A percentile compares a stretch with the other conserved stretches of the same genome.
phyloP scores from a whole-genome alignment of 1,140 invertebrate genomes.

The Drosophila lowei region DNA sequence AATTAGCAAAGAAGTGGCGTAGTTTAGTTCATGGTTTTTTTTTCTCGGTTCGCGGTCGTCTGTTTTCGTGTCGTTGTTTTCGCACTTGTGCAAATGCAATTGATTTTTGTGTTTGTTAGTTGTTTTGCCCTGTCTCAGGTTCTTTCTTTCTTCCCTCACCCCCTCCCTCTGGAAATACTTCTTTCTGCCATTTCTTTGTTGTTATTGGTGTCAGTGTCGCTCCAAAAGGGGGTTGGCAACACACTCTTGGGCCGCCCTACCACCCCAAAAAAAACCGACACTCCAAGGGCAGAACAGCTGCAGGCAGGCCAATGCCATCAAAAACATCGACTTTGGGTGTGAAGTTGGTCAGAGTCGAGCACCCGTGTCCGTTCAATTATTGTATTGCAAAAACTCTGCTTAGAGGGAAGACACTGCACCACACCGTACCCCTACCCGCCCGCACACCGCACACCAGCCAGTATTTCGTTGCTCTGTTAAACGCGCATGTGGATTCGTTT shows the following conservation, averaged over 20 bases:
- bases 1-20: too few relatives aligned
- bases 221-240: slow-evolving; percentile 4
- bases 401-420: slow-evolving; percentile 8
- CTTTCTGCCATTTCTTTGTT: slow-evolving; percentile 32
- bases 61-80: background rate
- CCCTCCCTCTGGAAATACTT: slow-evolving; percentile 37
- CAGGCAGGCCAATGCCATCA: slow-evolving; percentile 29
- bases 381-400: slow-evolving; percentile 36
- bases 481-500: slow-evolving; percentile 77
- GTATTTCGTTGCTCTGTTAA: slow-evolving; percentile 12
- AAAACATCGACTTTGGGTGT: background rate
- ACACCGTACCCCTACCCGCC: background rate
- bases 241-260: background rate
- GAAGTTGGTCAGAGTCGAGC: background rate
- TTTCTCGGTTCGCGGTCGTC: slow-evolving; percentile 20
- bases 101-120: slow-evolving; percentile 57
- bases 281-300: slow-evolving; percentile 26
- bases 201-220: slow-evolving; percentile 34
- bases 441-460: background rate
- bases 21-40: slow-evolving; percentile 15
- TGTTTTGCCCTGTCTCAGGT: too few relatives aligned
- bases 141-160: too few relatives aligned
- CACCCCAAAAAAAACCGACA: slow-evolving; percentile 1
- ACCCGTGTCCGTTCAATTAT: slow-evolving; percentile 13
- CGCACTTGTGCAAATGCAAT: slow-evolving; percentile 31